Evolutionary conservation across 2,113 vertebrate species (phyloP).

Genomic region (Myodes glareolus): DNA sequence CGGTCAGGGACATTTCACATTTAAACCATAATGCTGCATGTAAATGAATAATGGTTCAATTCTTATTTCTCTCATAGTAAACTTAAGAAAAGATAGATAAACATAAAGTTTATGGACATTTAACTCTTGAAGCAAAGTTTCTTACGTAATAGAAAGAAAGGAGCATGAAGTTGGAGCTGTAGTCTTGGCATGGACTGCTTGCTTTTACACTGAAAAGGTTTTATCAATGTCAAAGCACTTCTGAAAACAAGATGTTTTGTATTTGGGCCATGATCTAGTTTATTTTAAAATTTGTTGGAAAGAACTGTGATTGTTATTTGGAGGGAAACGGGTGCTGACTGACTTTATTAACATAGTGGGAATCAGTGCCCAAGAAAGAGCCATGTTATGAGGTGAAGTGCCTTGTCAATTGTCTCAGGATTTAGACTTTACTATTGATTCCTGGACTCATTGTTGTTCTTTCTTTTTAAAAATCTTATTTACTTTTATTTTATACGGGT

Average conservation of each 20-base stretch:
- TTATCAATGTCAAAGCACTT: not conserved
- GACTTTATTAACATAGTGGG: not conserved
- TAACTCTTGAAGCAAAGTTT: constrained; percentile 37
- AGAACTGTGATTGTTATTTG: not conserved
- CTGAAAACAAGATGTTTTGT: constrained; percentile 25
- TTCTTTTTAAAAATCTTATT: not conserved
- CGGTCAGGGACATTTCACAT: not conserved
- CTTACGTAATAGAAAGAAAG: constrained; percentile 43
- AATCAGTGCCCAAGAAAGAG: not conserved
- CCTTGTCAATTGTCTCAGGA: not conserved
- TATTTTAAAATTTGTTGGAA: constrained; percentile 53
- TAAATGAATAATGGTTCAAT: constrained; percentile 36
- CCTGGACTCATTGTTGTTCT: not conserved
- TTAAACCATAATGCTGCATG: not conserved
- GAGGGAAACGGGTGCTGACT: not conserved
- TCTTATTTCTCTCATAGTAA: constrained; percentile 53
- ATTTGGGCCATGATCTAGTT: constrained; percentile 16
- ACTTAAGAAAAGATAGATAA: not conserved
- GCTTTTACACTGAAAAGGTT: constrained; percentile 44
- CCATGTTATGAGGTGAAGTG: not conserved
- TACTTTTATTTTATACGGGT: not conserved
- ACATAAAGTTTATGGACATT: constrained; percentile 23
- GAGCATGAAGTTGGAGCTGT: not conserved
- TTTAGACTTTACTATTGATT: not conserved
- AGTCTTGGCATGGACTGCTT: not conserved